Percentiles rank a stretch among this genome's conserved stretches.
Evolutionary conservation across 2,888 invertebrate species (phyloP).

Genomic region (Malachius bipustulatus): DNA sequence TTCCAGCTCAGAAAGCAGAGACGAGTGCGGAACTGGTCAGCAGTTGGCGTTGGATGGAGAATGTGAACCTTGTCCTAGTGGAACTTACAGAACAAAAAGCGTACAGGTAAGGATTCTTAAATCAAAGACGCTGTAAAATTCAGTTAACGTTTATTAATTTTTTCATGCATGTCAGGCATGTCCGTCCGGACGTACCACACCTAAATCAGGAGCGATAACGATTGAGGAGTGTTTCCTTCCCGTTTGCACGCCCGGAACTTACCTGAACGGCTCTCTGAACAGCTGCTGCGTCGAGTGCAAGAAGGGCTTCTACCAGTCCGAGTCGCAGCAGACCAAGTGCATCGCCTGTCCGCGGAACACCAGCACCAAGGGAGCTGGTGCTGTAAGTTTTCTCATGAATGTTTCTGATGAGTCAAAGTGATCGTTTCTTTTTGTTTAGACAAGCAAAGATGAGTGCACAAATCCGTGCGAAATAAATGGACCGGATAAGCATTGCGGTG

Average conservation of each 20-base stretch:
- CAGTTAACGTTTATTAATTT: too few species aligned
- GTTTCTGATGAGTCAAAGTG: too few species aligned
- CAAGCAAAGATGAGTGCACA: slow-evolving; percentile 69
- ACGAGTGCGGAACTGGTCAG: slow-evolving; percentile 79
- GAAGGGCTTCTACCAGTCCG: slow-evolving; percentile 82
- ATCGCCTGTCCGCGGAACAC: slow-evolving; percentile 81
- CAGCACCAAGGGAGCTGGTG: slow-evolving; percentile 71
- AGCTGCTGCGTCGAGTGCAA: slow-evolving; percentile 82
- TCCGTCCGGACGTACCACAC: slow-evolving; percentile 83
- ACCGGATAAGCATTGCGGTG: slow-evolving; percentile 73
- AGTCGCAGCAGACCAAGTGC: slow-evolving; percentile 77
- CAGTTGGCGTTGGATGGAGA: slow-evolving; percentile 78
- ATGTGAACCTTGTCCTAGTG: slow-evolving; percentile 85
- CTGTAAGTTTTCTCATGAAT: slow-evolving; percentile 46
- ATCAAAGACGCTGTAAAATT: too few species aligned
- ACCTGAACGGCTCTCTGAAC: slow-evolving; percentile 75
- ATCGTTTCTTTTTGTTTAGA: slow-evolving; percentile 38
- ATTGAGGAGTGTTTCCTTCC: slow-evolving; percentile 88
- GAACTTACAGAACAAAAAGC: slow-evolving; percentile 58
- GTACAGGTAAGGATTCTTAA: too few species aligned
- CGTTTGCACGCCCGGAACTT: slow-evolving; percentile 72
- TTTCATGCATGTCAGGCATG: slow-evolving; percentile 80
- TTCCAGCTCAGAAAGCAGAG: slow-evolving; percentile 75
- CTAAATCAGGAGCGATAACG: slow-evolving; percentile 68
- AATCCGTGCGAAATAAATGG: slow-evolving; percentile 83